Conservation (phyloP, 2,888 invertebrate species). For the Sinopyrophorus schimmeli region DNA sequence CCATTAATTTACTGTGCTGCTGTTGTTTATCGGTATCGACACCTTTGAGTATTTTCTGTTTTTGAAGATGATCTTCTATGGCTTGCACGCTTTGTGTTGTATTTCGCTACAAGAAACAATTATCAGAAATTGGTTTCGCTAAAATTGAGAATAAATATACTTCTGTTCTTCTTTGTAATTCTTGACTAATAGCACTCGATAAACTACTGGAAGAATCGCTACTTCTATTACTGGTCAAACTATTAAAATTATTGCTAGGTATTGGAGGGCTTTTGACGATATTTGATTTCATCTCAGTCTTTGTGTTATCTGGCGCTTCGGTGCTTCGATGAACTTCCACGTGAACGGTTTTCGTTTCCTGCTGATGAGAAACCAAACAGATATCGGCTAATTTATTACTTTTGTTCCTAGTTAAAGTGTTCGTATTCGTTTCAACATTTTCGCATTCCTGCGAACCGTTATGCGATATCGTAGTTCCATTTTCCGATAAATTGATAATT, state of each 20-base stretch:
- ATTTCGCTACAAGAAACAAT: no score
- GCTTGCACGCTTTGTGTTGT: no score
- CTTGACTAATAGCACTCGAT: slow-evolving; percentile 71
- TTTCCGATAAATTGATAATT: slow-evolving; percentile 73
- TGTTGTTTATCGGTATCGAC: slow-evolving; percentile 66
- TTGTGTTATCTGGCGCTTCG: slow-evolving; percentile 46
- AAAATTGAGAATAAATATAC: slow-evolving; percentile 55
- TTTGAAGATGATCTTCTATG: slow-evolving; percentile 53
- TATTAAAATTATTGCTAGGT: slow-evolving; percentile 51
- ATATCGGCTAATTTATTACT: slow-evolving; percentile 52
- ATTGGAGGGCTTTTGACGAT: slow-evolving; percentile 52
- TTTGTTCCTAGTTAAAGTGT: slow-evolving; percentile 41
- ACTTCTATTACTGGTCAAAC: slow-evolving; percentile 49
- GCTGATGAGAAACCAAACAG: slow-evolving; percentile 55
- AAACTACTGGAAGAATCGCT: slow-evolving; percentile 59
- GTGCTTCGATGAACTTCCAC: slow-evolving; percentile 74
- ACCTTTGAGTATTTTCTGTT: slow-evolving; percentile 53
- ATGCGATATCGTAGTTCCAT: slow-evolving; percentile 72
- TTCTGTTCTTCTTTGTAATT: slow-evolving; percentile 69
- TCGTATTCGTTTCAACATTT: slow-evolving; percentile 53
- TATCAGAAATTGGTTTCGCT: slow-evolving; percentile 37
- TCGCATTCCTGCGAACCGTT: slow-evolving; percentile 51
- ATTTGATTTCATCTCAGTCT: slow-evolving; percentile 39
- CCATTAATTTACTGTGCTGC: slow-evolving; percentile 79
- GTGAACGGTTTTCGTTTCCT: slow-evolving; percentile 67